phyloP scores from a whole-genome alignment of 2,113 vertebrate genomes.

The Labeo rohita region DNA sequence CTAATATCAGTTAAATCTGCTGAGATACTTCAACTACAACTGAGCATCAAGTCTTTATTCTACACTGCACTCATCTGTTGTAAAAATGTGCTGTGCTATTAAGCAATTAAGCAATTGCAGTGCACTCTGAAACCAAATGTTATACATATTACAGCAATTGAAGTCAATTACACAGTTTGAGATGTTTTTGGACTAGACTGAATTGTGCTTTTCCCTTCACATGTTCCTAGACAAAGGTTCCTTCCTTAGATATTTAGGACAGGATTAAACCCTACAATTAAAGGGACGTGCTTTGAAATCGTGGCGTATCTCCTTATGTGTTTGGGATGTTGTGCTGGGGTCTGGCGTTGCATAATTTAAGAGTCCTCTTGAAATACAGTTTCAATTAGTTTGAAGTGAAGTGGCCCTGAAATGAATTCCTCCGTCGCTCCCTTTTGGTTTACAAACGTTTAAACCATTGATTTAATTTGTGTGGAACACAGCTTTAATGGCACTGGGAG shows the following conservation, averaged over 20 bases:
- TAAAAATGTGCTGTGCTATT: background rate
- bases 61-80: slow-evolving; percentile 8
- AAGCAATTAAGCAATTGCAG: slow-evolving; percentile 12
- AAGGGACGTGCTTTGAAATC: background rate
- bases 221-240: background rate
- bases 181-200: background rate
- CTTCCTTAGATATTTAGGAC: background rate
- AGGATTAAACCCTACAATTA: background rate
- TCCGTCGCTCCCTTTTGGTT: slow-evolving; percentile 32
- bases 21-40: slow-evolving; percentile 4
- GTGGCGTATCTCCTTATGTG: background rate
- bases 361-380: slow-evolving; percentile 43
- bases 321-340: slow-evolving; percentile 36
- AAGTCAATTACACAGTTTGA: background rate
- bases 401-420: slow-evolving; percentile 45
- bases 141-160: slow-evolving; percentile 5
- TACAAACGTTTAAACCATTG: slow-evolving; percentile 39
- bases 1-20: background rate
- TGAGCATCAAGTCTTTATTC: slow-evolving; percentile 5
- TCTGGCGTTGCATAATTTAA: slow-evolving; percentile 55
- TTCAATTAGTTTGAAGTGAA: slow-evolving; percentile 39
- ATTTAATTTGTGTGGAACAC: slow-evolving; percentile 52
- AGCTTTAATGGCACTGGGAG: slow-evolving; percentile 36
- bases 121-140: background rate
- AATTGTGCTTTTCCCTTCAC: background rate